Percentiles rank a stretch among this genome's conserved stretches.
phyloP scores from a whole-genome alignment of 2,797 vertebrate species.

The Pelodytes ibericus region DNA sequence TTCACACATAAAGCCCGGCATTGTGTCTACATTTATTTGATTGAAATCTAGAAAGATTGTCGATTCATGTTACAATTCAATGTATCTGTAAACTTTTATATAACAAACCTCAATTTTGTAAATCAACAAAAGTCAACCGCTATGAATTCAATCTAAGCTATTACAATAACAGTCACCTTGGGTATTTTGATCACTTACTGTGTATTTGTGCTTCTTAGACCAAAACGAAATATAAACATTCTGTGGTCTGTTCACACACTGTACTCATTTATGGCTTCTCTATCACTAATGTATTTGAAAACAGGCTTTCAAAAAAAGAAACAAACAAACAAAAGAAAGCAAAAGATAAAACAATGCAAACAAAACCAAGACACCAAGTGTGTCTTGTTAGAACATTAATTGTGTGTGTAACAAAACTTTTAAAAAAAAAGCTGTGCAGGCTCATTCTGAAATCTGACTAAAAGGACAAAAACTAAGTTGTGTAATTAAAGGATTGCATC shows the following conservation, averaged over 20 bases:
- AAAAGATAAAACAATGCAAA: background rate
- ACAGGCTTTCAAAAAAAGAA: background rate
- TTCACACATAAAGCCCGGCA: background rate
- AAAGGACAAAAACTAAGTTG: no score
- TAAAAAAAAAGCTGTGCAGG: no score
- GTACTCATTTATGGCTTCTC: constrained; percentile 35
- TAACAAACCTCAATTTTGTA: constrained; percentile 27
- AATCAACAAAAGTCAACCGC: constrained; percentile 43
- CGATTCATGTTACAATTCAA: constrained; percentile 1
- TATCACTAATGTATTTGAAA: constrained; percentile 13
- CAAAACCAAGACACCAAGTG: background rate
- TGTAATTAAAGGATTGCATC: no score
- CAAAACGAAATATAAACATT: constrained; percentile 45
- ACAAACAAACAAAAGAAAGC: background rate
- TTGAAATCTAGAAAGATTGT: background rate
- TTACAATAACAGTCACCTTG: constrained; percentile 43
- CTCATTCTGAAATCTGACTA: no score
- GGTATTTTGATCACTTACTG: constrained; percentile 44
- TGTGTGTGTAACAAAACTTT: no score
- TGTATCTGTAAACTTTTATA: constrained; percentile 14
- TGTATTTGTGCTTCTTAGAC: constrained; percentile 50
- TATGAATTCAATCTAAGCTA: constrained; percentile 22
- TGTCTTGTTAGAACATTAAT: background rate
- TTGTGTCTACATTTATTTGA: background rate
- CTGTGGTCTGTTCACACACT: constrained; percentile 41